A percentile compares a stretch with the other conserved stretches of the same genome.
Evolutionary conservation across 1,140 invertebrate genomes (phyloP).

Genomic region (Potamilus streckersoni): DNA sequence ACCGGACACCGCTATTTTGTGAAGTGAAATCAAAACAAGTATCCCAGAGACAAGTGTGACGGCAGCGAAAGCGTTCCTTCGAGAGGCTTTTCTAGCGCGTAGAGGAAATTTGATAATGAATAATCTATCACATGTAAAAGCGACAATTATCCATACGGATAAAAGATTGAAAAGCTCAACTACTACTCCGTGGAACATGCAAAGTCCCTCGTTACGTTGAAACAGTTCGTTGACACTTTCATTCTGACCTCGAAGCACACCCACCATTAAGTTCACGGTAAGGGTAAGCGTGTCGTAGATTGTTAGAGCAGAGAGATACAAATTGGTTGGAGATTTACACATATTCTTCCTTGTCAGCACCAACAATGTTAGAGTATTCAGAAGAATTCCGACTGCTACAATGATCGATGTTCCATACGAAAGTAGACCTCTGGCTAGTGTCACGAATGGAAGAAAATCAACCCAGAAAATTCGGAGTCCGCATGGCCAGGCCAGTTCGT

Average conservation of each 20-base stretch:
- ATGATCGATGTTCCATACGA: conserved; percentile 46
- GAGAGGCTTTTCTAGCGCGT: conserved; percentile 39
- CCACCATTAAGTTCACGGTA: conserved; percentile 51
- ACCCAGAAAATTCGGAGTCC: conserved; percentile 40
- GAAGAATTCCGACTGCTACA: conserved; percentile 35
- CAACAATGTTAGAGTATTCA: conserved; percentile 41
- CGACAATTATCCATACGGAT: conserved; percentile 51
- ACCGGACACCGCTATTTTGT: conserved; percentile 54
- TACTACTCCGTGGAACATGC: conserved; percentile 48
- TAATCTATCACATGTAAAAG: conserved; percentile 48
- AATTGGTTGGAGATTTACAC: conserved; percentile 41
- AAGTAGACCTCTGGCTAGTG: conserved; percentile 37
- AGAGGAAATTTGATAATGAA: conserved; percentile 49
- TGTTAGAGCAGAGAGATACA: conserved; percentile 44
- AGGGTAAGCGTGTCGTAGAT: conserved; percentile 41
- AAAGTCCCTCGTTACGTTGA: conserved; percentile 41
- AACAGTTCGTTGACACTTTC: conserved; percentile 41
- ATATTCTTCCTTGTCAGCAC: conserved; percentile 42
- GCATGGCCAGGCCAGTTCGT: conserved; percentile 45
- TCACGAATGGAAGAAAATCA: conserved; percentile 39
- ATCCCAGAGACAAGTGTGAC: conserved; percentile 30
- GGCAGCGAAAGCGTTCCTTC: conserved; percentile 23
- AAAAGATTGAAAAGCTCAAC: conserved; percentile 54
- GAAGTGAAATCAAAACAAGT: conserved; percentile 42
- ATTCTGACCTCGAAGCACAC: conserved; percentile 48